A percentile compares a stretch with the other conserved stretches of the same genome.
Evolutionary conservation across 2,113 vertebrate genomes (phyloP).

Genomic region (Saimiri boliviensis): DNA sequence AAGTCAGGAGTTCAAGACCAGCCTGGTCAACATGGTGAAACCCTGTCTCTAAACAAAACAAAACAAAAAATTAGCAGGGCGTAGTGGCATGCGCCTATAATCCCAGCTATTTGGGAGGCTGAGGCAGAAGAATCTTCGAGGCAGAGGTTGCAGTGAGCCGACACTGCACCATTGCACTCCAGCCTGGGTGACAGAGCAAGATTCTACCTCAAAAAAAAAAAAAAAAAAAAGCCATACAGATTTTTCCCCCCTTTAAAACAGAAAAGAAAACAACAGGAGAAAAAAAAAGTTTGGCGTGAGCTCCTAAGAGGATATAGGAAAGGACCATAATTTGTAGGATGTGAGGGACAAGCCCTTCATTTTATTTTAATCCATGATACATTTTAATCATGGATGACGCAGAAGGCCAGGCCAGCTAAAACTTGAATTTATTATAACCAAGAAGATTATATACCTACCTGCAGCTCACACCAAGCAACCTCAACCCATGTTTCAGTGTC

Average conservation of each 20-base stretch:
- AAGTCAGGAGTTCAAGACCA: too few species aligned
- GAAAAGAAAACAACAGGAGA: not conserved
- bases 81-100: too few species aligned
- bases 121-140: too few species aligned
- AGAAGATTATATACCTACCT: conserved; percentile 86
- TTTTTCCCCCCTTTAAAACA: not conserved
- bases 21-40: too few species aligned
- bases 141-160: too few species aligned
- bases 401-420: conserved; percentile 27
- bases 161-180: too few species aligned
- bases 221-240: not conserved
- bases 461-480: conserved; percentile 97
- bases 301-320: conserved; percentile 32
- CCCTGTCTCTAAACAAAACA: too few species aligned
- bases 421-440: conserved; percentile 48
- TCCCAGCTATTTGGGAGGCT: too few species aligned
- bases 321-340: not conserved
- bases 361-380: conserved; percentile 42
- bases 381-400: conserved; percentile 52
- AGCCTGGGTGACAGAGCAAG: too few species aligned
- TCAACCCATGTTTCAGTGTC: conserved; percentile 97
- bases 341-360: not conserved
- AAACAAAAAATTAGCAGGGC: too few species aligned
- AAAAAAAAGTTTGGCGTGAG: not conserved
- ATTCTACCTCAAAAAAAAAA: too few species aligned